Evolutionary conservation across 2,113 vertebrate genomes (phyloP), one percentile per base, ranked within the genome.

Genomic region (Pygoscelis antarcticus): DNA sequence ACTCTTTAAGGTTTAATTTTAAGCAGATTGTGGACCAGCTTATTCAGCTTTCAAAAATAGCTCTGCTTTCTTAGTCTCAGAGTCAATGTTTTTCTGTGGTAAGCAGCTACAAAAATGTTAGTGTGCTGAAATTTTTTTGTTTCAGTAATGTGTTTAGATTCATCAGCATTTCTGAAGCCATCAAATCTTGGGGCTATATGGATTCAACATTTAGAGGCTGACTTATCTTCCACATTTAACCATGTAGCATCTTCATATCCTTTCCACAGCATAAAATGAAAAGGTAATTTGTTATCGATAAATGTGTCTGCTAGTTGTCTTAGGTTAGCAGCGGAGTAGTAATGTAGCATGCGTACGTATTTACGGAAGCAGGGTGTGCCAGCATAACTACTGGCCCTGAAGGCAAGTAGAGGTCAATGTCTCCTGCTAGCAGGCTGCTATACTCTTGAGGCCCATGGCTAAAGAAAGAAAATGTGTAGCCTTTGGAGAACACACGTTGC

Each of bases 301-400:
- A 79, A 5, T 16, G 12, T 47, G 5, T n/a, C 46, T 72, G 32
- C 42, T 34, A 20, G 58, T 84, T 2, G 1, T 51, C 29, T 87
- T 18, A 42, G 9, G 6, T 11, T 30, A 42, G 54, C 27, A 77
- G 30, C 40, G 20, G 10, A 66, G 40, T 36, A 76, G 23, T 21
- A 58, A 65, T 1, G 3, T 13, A 46, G 8, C 34, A 14, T 25
- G 11, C 12, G 47, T 42, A 25, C 1, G 0, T 44, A 68, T 49
- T 60, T 79, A 46, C 34, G 46, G 49, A 66, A 29, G 25, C 44
- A 64, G 51, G 10, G 11, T 62, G 13, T 78, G 32, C 70, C 60
- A 65, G 36, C 20, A 5, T 32, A 46, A 36, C 60, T 74, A 9
- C n/a, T 0, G 1, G 9, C 36, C 40, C 44, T 52, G 34, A 61